A percentile compares a stretch with the other conserved stretches of the same genome.
Conservation (phyloP, 2,888 invertebrate genomes). For the Coecobrya sp. region DNA sequence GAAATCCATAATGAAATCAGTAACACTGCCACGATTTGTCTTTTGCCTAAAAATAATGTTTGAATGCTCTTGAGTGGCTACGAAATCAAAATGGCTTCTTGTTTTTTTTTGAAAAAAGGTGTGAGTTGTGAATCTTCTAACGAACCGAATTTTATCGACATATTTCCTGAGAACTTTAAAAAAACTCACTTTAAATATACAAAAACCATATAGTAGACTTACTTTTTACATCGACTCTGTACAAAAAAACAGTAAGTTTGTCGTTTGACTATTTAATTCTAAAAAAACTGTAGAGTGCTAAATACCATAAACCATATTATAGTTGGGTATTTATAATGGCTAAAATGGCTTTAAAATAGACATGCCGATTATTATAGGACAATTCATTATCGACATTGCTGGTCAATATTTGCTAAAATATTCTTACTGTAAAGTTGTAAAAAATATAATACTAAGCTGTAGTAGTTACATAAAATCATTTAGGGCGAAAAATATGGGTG, state of each 20-base stretch:
- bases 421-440: background rate
- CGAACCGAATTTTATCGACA: slow-evolving; percentile 69
- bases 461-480: background rate
- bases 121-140: slow-evolving; percentile 40
- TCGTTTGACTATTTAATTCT: background rate
- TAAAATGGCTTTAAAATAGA: slow-evolving; percentile 13
- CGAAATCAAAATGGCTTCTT: background rate
- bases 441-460: background rate
- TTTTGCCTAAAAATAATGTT: background rate
- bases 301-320: background rate
- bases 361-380: background rate
- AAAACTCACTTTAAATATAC: background rate
- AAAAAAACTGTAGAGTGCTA: background rate
- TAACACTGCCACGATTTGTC: slow-evolving; percentile 53
- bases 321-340: background rate
- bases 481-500: background rate
- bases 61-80: background rate
- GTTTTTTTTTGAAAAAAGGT: background rate
- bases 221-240: background rate
- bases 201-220: background rate
- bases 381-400: slow-evolving; percentile 59
- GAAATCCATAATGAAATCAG: background rate
- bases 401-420: slow-evolving; percentile 72
- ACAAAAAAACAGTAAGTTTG: background rate
- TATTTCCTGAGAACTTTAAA: background rate